Evolutionary conservation across 2,797 vertebrate genomes (phyloP), one percentile per base, ranked within the genome.

Genomic region (Yasuhikotakia modesta): DNA sequence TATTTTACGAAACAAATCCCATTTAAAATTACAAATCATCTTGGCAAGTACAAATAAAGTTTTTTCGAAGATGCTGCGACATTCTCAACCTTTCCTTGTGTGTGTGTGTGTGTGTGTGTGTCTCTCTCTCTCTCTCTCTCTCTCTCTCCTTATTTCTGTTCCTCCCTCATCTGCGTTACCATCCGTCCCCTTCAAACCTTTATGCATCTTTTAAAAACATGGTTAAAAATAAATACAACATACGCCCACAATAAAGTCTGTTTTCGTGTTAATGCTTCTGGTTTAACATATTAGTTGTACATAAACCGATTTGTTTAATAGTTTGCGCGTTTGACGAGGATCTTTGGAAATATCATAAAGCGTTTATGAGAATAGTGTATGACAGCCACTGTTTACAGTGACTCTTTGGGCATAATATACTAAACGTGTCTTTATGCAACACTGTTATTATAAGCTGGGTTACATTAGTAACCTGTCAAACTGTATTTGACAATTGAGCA

Each of bases 301-400:
- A 93, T 92, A 89, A 92, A 90, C 89, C 88, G 85, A 91, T 93
- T 90, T 92, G 87, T 88, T 90, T 91, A 88, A 89, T 92, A 87
- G 88, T 90, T 87, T 90, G 90, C 83, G 89, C 83, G 89, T 89
- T 86, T 87, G 85, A 89, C 91, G 89, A 85, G 87, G 81, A 83
- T 83, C 76, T 87, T 83, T 91, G 85, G 72, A 89, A 86, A 85
- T 87, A 85, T 88, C 88, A 90, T 89, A 85, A 86, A 84, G 70
- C 86, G 85, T 84, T n/a, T 87, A 45, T 83, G 86, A 87, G 79
- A 43, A 57, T 5, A 24, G 76, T 13, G 83, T 86, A 85, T 83
- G 86, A 90, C 86, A 90, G 87, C 87, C 84, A 19, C 83, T 17
- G 43, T 69, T 78, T 89, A 88, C 79, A 88, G 87, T 91, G 58